Conservation (phyloP, 2,113 vertebrate species). For the Scophthalmus maximus region DNA sequence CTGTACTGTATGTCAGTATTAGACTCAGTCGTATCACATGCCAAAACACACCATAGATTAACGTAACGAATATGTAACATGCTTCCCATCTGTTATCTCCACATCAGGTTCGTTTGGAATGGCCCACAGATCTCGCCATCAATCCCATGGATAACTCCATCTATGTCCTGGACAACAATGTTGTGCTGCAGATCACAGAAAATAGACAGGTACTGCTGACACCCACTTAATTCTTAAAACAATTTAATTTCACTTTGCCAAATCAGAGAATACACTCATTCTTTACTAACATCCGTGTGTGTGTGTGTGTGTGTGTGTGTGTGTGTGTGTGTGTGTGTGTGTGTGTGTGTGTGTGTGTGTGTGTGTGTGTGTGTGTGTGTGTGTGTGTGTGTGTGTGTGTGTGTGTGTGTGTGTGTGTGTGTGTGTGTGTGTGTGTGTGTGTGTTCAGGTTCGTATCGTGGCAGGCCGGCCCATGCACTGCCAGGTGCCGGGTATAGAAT, state of each 20-base stretch:
- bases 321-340: no score
- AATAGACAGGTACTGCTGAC: constrained; percentile 86
- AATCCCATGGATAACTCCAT: constrained; percentile 99
- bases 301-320: no score
- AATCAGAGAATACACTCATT: background rate
- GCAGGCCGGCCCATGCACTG: constrained; percentile 97
- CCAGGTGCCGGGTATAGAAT: constrained; percentile 95
- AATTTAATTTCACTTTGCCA: background rate
- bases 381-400: no score
- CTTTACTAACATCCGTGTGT: background rate
- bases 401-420: no score
- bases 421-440: constrained; percentile 15
- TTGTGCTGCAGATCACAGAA: constrained; percentile 97
- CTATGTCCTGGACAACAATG: constrained; percentile 97
- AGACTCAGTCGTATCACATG: no score
- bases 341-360: no score
- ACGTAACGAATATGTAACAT: no score
- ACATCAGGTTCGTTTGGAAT: constrained; percentile 93
- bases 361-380: no score
- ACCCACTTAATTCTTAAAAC: no score
- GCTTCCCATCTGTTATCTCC: background rate
- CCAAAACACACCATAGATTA: no score
- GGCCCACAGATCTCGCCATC: constrained; percentile 97
- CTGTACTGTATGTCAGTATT: no score
- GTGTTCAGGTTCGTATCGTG: constrained; percentile 89